These are phyloP conservation scores for Scalopus aquaticus DNA, from an alignment of 2,113 vertebrate genomes.

Conservation along the genomic window DNA sequence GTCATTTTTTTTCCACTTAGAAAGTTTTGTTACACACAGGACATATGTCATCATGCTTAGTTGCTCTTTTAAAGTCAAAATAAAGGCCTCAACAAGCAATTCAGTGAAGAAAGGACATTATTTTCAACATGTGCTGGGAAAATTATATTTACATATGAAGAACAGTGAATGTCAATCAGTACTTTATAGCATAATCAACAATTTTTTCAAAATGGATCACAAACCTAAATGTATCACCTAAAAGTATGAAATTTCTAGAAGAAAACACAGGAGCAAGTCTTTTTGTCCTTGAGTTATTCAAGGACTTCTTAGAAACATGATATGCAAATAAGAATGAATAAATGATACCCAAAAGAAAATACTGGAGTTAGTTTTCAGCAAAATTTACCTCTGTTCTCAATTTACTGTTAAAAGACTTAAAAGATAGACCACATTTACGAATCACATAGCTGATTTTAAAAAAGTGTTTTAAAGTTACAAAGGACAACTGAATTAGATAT, in stretches of 20 bases:
- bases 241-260: slow-evolving; percentile 4
- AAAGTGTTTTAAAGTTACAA: too few relatives aligned
- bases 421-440: neutral
- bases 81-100: neutral
- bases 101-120: neutral
- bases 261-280: neutral
- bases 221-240: neutral
- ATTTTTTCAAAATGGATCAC: neutral
- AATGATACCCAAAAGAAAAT: neutral
- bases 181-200: neutral
- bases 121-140: neutral
- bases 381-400: neutral
- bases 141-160: neutral
- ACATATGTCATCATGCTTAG: neutral
- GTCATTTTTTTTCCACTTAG: neutral
- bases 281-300: neutral
- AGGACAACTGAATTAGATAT: neutral
- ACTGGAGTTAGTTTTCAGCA: neutral
- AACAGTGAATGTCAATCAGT: neutral
- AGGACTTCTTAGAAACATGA: neutral
- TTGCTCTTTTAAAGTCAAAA: slow-evolving; percentile 22
- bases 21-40: neutral
- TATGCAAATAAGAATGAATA: neutral
- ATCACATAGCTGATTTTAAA: neutral
- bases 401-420: neutral